Conservation (phyloP, 2,888 invertebrate species). For the Tipula vernalis region DNA sequence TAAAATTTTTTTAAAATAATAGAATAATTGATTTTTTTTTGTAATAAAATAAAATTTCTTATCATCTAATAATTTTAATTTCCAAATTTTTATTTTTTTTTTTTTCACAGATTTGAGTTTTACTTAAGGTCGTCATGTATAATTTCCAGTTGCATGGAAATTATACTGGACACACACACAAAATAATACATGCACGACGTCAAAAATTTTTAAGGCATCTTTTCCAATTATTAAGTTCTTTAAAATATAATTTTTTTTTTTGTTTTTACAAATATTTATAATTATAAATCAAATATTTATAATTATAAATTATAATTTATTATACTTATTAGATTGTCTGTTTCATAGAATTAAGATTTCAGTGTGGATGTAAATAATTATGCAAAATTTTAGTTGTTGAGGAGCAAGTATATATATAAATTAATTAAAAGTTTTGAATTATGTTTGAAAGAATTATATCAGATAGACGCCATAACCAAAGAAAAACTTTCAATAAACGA, state of each 20-base stretch:
- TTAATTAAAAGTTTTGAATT: too few relatives aligned
- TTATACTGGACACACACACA: neutral
- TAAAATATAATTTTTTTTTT: neutral
- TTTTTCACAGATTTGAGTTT: neutral
- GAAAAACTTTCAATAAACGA: too few relatives aligned
- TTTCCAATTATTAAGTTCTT: neutral
- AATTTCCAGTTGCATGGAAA: neutral
- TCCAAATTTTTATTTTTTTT: neutral
- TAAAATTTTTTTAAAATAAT: neutral
- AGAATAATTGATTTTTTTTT: neutral
- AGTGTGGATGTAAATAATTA: neutral
- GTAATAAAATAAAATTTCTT: neutral
- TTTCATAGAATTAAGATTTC: neutral
- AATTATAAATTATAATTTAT: neutral
- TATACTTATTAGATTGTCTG: neutral
- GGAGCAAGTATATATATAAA: too few relatives aligned
- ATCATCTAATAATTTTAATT: neutral
- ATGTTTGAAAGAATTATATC: too few relatives aligned
- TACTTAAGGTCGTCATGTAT: neutral
- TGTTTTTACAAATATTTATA: neutral
- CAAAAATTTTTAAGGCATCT: neutral
- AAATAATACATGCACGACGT: neutral
- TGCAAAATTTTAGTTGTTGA: neutral
- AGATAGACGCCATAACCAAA: too few relatives aligned
- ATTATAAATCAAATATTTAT: neutral